Evolutionary conservation across 2,797 vertebrate genomes (phyloP).

Genomic region (Peromyscus melanophrys): DNA sequence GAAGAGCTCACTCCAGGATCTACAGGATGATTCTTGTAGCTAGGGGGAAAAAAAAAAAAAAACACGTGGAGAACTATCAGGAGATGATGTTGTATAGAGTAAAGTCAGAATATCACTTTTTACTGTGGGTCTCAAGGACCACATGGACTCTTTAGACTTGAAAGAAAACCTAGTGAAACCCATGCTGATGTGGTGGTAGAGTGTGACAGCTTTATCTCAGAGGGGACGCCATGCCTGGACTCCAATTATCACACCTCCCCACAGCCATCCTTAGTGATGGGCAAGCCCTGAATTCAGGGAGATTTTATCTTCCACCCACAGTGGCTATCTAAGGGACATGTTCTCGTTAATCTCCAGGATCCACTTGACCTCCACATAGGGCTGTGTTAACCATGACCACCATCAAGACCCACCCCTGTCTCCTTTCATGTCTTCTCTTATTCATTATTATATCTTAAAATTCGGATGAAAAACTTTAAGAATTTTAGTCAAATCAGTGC

Average conservation of each 20-base stretch:
- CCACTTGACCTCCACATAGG: neutral
- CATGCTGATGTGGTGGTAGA: neutral
- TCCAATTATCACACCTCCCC: neutral
- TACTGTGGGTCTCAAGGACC: no score
- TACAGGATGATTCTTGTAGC: neutral
- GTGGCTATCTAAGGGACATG: no score
- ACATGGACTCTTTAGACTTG: neutral
- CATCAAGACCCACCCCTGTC: no score
- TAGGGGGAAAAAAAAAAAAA: neutral
- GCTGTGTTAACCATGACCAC: no score
- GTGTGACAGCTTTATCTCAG: neutral
- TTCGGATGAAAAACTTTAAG: no score
- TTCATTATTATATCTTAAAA: neutral
- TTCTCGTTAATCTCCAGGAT: neutral
- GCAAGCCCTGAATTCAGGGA: neutral
- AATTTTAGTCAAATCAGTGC: neutral
- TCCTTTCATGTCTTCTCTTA: neutral
- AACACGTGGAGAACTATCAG: neutral
- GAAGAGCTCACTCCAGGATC: neutral
- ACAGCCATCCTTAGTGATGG: neutral
- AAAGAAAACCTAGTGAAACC: neutral
- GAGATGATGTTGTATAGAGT: neutral
- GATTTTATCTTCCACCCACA: neutral
- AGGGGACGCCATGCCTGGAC: neutral
- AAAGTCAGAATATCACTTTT: neutral